Evolutionary conservation across 2,113 vertebrate genomes (phyloP), one percentile per base, ranked within the genome.

Genomic region (Tyrannus savana): DNA sequence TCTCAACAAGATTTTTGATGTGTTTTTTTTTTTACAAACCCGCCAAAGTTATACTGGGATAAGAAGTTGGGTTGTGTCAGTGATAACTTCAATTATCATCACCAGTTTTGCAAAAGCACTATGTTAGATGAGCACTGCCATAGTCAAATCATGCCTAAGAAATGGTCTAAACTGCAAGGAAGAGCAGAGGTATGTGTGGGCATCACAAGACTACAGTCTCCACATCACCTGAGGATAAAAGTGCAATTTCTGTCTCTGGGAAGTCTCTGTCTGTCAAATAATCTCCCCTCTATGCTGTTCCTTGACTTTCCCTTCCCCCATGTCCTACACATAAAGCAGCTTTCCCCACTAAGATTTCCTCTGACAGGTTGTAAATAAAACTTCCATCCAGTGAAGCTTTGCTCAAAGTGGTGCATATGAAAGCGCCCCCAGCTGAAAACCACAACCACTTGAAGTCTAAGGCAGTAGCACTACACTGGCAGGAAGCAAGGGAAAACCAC

Each of bases 281-380:
- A 28, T n/a, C 33, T 67, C 9, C 28, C 21, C 7, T 2, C 24
- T 3, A 1, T 11, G 21, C n/a, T 58, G 22, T 13, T 74, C 76
- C 49, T 59, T 69, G 46, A n/a, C 24, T 46, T 66, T 74, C 27
- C 64, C 64, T 63, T 63, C 27, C 68, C 46, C 55, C 53, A 16
- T 0, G 14, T 15, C 47, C 42, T 10, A 35, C 9, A 23, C 59
- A 68, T 41, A 63, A 46, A 42, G 46, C 53, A 77, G 72, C 44
- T 46, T 49, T 79, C 53, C 41, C 49, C 59, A 55, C 47, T 10
- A 47, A 67, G 42, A 90, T 50, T 62, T 88, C 41, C 55, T 73
- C 69, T 25, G 53, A 59, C 39, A 84, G 59, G 55, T 2, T 81
- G 76, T 67, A 93, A 93, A 92, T 86, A 74, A 81, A 88, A 90